A percentile compares a stretch with the other conserved stretches of the same genome.
These are phyloP conservation scores for Carabus problematicus DNA, from an alignment of 2,888 invertebrate species.

Conservation along the genomic window DNA sequence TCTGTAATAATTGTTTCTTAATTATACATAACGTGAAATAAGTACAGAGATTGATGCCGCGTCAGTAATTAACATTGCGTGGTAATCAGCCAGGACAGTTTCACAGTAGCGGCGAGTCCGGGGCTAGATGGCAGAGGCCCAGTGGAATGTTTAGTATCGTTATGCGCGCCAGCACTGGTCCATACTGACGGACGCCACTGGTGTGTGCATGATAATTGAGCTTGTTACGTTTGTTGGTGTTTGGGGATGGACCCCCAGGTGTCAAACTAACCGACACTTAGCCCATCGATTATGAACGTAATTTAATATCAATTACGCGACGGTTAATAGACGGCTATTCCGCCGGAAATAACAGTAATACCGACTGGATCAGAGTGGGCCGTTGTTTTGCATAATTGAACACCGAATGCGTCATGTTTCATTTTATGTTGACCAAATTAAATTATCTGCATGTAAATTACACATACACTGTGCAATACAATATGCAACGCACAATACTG, in stretches of 20 bases:
- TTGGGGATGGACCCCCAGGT: background rate
- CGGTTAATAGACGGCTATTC: constrained; percentile 10
- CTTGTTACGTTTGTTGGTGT: constrained; percentile 10
- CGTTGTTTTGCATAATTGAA: constrained; percentile 16
- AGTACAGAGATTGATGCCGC: constrained; percentile 30
- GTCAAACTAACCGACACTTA: constrained; percentile 25
- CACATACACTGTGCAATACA: background rate
- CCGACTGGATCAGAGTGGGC: background rate
- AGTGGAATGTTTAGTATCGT: background rate
- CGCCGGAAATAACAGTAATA: constrained; percentile 27
- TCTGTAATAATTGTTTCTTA: constrained; percentile 38
- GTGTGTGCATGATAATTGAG: background rate
- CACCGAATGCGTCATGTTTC: constrained; percentile 6
- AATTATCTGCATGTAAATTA: background rate
- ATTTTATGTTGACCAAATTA: constrained; percentile 3
- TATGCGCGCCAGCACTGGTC: background rate
- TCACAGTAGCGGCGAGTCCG: constrained; percentile 1
- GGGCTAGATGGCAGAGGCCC: background rate
- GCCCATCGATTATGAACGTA: constrained; percentile 24
- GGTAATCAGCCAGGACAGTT: constrained; percentile 13
- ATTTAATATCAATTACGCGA: constrained; percentile 38
- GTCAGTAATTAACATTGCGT: constrained; percentile 13
- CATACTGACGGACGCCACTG: constrained; percentile 13
- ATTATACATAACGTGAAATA: constrained; percentile 27
- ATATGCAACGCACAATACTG: background rate